A percentile compares a stretch with the other conserved stretches of the same genome.
Conservation (phyloP, 2,888 invertebrate genomes). For the Drosophila merina region DNA sequence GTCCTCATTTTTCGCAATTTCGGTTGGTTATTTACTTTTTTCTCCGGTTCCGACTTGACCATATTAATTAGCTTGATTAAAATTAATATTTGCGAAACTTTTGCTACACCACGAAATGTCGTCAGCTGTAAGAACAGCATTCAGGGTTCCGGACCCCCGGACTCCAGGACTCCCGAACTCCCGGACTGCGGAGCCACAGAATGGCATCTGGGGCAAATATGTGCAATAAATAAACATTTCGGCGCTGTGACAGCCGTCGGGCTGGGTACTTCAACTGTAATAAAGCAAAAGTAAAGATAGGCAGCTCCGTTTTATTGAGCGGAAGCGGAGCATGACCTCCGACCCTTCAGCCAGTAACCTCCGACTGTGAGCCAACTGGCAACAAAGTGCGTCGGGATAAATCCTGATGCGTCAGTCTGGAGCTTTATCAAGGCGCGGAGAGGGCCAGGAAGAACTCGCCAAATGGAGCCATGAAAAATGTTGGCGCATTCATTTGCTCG, state of each 20-base stretch:
- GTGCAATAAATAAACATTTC: constrained; percentile 74
- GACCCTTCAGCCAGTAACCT: constrained; percentile 13
- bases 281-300: constrained; percentile 72
- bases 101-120: constrained; percentile 41
- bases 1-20: constrained; percentile 37
- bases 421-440: neutral
- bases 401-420: constrained; percentile 61
- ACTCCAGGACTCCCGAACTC: no score
- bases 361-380: constrained; percentile 26
- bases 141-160: neutral
- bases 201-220: constrained; percentile 30
- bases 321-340: constrained; percentile 45
- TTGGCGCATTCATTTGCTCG: constrained; percentile 58
- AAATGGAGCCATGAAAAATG: constrained; percentile 76
- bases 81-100: constrained; percentile 70
- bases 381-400: constrained; percentile 56
- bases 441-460: constrained; percentile 10
- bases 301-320: constrained; percentile 67
- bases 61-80: constrained; percentile 78
- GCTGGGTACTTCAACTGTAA: constrained; percentile 58
- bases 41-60: constrained; percentile 59
- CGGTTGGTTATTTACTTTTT: constrained; percentile 11
- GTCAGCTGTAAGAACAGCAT: constrained; percentile 36
- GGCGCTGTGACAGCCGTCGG: constrained; percentile 50
- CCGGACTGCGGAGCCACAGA: neutral